A percentile compares a stretch with the other conserved stretches of the same genome.
Evolutionary conservation across 2,113 vertebrate genomes (phyloP).

Genomic region (Oryzias celebensis): DNA sequence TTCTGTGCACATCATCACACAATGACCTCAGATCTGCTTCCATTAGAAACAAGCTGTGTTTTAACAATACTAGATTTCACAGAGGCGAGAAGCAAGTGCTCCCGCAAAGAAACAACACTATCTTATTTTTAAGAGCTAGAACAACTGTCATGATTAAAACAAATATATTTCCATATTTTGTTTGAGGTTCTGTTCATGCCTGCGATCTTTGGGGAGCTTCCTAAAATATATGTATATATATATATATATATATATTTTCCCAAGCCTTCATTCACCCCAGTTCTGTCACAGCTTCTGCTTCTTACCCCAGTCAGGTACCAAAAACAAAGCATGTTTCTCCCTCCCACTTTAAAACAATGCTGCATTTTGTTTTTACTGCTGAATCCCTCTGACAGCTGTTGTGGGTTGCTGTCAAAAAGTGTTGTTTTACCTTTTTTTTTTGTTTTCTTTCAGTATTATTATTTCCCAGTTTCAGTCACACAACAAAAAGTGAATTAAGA

Average conservation of each 20-base stretch:
- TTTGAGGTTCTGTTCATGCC: constrained; percentile 40
- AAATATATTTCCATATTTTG: constrained; percentile 7
- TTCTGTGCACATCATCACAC: too few relatives aligned
- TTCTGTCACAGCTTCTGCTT: constrained; percentile 63
- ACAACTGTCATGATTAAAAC: constrained; percentile 17
- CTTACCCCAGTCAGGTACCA: constrained; percentile 54
- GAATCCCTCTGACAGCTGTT: constrained; percentile 68
- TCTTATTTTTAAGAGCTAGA: neutral
- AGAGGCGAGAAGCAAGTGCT: neutral
- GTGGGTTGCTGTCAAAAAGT: constrained; percentile 67
- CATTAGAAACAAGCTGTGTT: too few relatives aligned
- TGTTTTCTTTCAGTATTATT: constrained; percentile 15
- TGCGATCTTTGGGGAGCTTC: constrained; percentile 47
- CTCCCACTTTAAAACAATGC: constrained; percentile 39
- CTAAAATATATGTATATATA: constrained; percentile 46
- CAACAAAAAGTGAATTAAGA: constrained; percentile 62
- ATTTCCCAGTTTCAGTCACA: constrained; percentile 49
- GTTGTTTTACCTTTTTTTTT: constrained; percentile 37
- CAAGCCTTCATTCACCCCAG: constrained; percentile 67
- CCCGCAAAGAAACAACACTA: neutral
- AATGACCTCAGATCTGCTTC: too few relatives aligned
- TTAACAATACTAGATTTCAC: too few relatives aligned
- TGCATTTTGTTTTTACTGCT: constrained; percentile 62
- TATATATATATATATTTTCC: constrained; percentile 37
- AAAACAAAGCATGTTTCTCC: constrained; percentile 43